phyloP scores from a whole-genome alignment of 2,113 vertebrate genomes.

The Lophotis ruficrista region DNA sequence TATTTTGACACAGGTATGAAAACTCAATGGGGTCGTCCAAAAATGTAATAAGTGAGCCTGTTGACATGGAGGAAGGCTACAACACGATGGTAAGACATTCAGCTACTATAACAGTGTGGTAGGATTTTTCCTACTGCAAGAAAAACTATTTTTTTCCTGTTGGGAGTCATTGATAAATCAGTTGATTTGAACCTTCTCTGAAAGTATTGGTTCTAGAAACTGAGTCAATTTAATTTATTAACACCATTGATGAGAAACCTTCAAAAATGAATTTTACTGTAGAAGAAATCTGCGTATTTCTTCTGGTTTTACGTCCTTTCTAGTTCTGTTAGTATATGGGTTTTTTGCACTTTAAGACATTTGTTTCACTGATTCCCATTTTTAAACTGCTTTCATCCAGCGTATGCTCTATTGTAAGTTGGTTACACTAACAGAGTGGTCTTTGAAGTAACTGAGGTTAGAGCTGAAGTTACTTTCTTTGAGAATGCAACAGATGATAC shows the following conservation, averaged over 20 bases:
- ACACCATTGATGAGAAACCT: neutral
- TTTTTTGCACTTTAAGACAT: neutral
- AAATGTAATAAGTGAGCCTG: conserved; percentile 61
- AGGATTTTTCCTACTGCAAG: neutral
- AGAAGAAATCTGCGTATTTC: neutral
- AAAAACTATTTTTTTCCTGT: neutral
- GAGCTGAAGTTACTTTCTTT: neutral
- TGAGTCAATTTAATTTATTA: neutral
- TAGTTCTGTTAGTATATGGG: neutral
- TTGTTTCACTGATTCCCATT: neutral
- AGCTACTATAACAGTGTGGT: rapidly evolving
- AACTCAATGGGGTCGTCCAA: conserved; percentile 69
- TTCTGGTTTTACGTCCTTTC: neutral
- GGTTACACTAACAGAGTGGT: neutral
- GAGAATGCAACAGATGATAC: neutral
- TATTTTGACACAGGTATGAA: conserved; percentile 71
- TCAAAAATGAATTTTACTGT: neutral
- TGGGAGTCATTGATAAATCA: neutral
- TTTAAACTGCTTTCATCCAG: neutral
- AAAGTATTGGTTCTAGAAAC: neutral
- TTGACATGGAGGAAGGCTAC: conserved; percentile 55
- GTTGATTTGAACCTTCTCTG: neutral
- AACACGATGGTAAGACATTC: conserved; percentile 74
- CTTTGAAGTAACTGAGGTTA: neutral
- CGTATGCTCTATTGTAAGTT: neutral